phyloP scores from a whole-genome alignment of 1,140 invertebrate species.

The Solenopsis invicta region DNA sequence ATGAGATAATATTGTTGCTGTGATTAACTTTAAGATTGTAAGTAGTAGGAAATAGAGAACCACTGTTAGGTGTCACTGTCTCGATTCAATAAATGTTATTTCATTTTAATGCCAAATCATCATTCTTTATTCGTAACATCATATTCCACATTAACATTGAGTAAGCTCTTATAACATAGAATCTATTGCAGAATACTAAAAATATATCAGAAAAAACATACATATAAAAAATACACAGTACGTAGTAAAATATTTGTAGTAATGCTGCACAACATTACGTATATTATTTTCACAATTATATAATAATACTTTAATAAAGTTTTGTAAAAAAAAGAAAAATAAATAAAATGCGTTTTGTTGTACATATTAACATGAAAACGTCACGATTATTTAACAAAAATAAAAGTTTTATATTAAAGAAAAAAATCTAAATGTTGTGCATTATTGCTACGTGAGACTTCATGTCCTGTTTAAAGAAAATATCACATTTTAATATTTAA shows the following conservation, averaged over 20 bases:
- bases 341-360: neutral
- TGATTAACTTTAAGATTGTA: constrained; percentile 88
- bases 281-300: neutral
- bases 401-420: neutral
- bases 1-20: constrained; percentile 88
- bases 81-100: constrained; percentile 87
- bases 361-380: neutral
- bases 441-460: neutral
- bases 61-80: constrained; percentile 87
- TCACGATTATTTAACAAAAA: neutral
- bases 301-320: neutral
- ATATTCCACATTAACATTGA: neutral
- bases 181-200: neutral
- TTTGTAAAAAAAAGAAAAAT: too few relatives aligned
- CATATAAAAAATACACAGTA: neutral
- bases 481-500: constrained; percentile 37
- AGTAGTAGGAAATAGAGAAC: constrained; percentile 86
- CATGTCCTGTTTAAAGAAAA: neutral
- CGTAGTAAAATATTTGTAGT: neutral
- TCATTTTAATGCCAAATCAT: constrained; percentile 85
- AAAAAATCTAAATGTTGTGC: neutral
- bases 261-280: neutral
- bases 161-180: neutral
- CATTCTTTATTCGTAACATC: constrained; percentile 32
- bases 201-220: neutral